Percentiles rank a stretch among this genome's conserved stretches.
Evolutionary conservation across 2,797 vertebrate genomes (phyloP).

Genomic region (Sebastes glaucus): DNA sequence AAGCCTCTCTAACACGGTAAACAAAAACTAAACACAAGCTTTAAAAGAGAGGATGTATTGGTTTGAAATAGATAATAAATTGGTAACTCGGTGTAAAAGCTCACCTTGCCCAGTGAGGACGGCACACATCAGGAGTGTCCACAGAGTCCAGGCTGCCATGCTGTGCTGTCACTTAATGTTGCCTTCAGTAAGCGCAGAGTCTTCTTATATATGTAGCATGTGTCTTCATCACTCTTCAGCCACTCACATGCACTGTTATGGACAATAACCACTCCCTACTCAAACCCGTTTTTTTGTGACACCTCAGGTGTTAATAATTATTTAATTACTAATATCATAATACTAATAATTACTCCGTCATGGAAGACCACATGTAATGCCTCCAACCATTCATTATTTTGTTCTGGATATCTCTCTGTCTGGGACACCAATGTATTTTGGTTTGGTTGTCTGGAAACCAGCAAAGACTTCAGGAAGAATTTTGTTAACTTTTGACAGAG

Average conservation of each 20-base stretch:
- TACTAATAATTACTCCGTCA: too few relatives aligned
- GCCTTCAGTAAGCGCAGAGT: rapidly evolving
- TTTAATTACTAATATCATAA: too few relatives aligned
- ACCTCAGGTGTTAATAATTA: not conserved
- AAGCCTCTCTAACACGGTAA: not conserved
- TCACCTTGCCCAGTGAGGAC: conserved; percentile 34
- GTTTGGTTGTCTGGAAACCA: too few relatives aligned
- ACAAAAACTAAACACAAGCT: not conserved
- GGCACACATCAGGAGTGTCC: not conserved
- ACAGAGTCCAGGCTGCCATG: conserved; percentile 9
- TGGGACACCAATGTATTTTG: too few relatives aligned
- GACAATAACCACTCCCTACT: not conserved
- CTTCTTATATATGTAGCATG: rapidly evolving
- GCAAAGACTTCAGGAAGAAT: too few relatives aligned
- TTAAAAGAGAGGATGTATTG: not conserved
- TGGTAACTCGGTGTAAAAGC: not conserved
- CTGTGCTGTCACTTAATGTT: not conserved
- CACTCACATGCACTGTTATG: rapidly evolving
- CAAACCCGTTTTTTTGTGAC: conserved; percentile 28
- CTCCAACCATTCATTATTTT: too few relatives aligned
- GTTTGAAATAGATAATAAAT: not conserved
- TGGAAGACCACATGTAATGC: too few relatives aligned
- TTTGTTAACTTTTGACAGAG: too few relatives aligned
- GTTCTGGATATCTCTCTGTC: too few relatives aligned
- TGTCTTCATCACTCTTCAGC: not conserved